Base-by-base conservation (phyloP, 1,140 invertebrate species). In the Drosophila bipectinata region DNA sequence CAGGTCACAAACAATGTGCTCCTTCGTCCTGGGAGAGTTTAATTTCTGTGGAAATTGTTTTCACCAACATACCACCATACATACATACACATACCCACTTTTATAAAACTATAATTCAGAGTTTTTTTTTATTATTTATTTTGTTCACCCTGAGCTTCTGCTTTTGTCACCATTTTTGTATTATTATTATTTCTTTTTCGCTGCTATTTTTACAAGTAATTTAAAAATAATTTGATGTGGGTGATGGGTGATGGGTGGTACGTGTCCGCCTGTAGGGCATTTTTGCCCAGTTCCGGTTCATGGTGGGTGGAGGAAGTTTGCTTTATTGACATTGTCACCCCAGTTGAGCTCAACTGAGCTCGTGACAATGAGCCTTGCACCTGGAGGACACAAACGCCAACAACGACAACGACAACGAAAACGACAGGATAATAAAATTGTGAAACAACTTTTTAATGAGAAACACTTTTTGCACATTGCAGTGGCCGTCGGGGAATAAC, bases 361-460 rank as follows among this genome's bases (percentile, higher is more conserved):
- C 56, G 64, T 72, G 72, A 80, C 77, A 80, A 77, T 77, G 78
- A 66, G 53, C 47, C 58, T 41, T 12, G 77, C 80, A 83, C 79
- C 80, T 83, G 80, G 37, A 57, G 54, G 51, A 41, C 15, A 45
- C 10, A 34, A 21, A 32, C 39, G 21, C 15, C 47, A 9, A 45
- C 39, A 41, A 51, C 51, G 14, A 64, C 62, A 48, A 47, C 48
- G n/a, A 45, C 39, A n/a, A 30, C 55, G 53, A 26, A 61, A 60
- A 54, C 62, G 67, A 77, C 62, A 73, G 77, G 77, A 84, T 84
- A 84, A 85, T 84, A 84, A 81, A 85, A 84, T 84, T 84, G 80
- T 77, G 77, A 80, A 85, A 84, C 80, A 84, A 84, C 80, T 84
- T 84, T 84, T 84, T 84, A 85, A 84, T 84, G 80, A 84, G 80